phyloP scores from a whole-genome alignment of 2,113 vertebrate genomes.

The Diadophis punctatus region DNA sequence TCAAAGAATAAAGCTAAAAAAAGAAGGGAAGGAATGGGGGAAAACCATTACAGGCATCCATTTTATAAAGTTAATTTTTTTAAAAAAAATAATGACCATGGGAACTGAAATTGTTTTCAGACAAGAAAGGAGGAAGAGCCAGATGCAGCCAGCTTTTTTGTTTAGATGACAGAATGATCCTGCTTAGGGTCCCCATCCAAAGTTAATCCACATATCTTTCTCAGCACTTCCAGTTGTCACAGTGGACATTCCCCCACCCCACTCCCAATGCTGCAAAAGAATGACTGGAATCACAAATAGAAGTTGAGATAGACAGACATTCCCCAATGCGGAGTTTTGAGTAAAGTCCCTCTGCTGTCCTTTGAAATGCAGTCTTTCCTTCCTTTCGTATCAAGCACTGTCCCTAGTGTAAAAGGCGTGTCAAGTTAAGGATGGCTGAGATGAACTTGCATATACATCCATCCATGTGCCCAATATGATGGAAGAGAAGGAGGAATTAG shows the following conservation, averaged over 20 bases:
- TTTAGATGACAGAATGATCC: neutral
- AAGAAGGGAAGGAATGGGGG: neutral
- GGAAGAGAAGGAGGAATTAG: neutral
- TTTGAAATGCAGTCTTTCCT: neutral
- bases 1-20: neutral
- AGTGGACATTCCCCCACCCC: neutral
- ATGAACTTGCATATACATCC: neutral
- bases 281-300: neutral
- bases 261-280: neutral
- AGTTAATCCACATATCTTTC: neutral
- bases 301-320: neutral
- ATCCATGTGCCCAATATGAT: neutral
- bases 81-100: neutral
- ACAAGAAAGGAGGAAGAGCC: neutral
- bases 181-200: neutral
- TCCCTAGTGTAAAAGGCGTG: neutral
- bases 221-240: neutral
- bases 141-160: neutral
- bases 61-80: neutral
- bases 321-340: neutral
- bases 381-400: neutral
- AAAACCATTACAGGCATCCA: neutral
- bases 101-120: neutral
- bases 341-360: neutral
- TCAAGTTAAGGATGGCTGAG: neutral